phyloP scores from a whole-genome alignment of 2,797 vertebrate genomes.

The Mormyrops attenuatus region DNA sequence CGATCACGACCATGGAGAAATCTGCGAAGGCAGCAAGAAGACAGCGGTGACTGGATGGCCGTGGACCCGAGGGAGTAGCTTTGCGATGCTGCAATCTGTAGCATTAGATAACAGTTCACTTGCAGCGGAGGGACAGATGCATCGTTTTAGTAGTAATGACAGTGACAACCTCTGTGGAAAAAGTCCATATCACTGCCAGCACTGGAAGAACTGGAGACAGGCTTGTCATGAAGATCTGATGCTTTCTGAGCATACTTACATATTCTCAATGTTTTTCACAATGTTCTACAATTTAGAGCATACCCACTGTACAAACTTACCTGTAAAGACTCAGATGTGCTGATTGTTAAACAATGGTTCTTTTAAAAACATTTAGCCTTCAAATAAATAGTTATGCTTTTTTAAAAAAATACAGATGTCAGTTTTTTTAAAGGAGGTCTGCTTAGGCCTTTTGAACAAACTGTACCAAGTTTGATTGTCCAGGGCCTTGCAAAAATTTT shows the following conservation, averaged over 20 bases:
- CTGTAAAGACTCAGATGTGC: not conserved
- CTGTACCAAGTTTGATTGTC: not conserved
- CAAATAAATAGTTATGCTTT: not conserved
- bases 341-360: not conserved
- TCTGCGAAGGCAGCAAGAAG: constrained; percentile 53
- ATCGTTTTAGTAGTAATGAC: not conserved
- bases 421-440: not conserved
- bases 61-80: not conserved
- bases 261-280: not conserved
- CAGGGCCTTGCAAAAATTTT: constrained; percentile 32
- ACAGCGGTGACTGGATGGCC: not conserved
- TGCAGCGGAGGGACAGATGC: not conserved
- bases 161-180: not conserved
- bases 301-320: not conserved
- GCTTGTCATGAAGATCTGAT: constrained; percentile 1
- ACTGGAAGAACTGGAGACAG: not conserved
- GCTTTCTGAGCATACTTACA: not conserved
- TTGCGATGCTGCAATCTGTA: not conserved
- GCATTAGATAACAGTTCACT: not conserved
- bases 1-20: constrained; percentile 84
- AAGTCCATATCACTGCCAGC: not conserved
- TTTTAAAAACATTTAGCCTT: not conserved
- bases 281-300: not conserved
- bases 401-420: not conserved
- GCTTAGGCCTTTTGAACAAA: not conserved